Percentiles rank a stretch among this genome's conserved stretches.
Conservation (phyloP, 2,888 invertebrate species). For the Busseola fusca region DNA sequence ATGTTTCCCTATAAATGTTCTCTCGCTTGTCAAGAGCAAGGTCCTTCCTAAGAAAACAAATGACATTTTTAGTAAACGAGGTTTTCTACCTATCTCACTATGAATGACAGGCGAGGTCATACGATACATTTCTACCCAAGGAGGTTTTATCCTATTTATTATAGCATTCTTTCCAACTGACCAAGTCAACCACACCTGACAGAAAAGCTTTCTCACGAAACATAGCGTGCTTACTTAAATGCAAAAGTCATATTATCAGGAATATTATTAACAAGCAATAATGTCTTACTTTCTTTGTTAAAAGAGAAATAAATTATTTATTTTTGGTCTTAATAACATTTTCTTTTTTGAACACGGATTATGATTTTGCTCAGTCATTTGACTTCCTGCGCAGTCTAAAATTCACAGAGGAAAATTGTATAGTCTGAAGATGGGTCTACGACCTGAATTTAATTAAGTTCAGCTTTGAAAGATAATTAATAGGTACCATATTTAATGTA, state of each 20-base stretch:
- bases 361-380: conserved; percentile 13
- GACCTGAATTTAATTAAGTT: conserved; percentile 29
- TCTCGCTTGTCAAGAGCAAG: conserved; percentile 3
- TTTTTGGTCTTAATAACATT: conserved; percentile 7
- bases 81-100: conserved; percentile 29
- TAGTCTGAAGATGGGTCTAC: neutral
- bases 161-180: conserved; percentile 9
- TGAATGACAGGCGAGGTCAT: conserved; percentile 20
- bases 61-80: conserved; percentile 20
- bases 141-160: conserved; percentile 22
- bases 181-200: conserved; percentile 45
- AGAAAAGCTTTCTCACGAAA: conserved; percentile 47
- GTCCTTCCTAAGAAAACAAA: neutral
- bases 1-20: neutral
- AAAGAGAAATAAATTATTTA: conserved; percentile 16
- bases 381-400: conserved; percentile 15
- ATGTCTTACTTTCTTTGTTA: neutral
- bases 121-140: conserved; percentile 11
- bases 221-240: conserved; percentile 54
- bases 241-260: conserved; percentile 46
- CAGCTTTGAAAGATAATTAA: conserved; percentile 1
- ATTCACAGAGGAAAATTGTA: conserved; percentile 15
- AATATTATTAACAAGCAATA: conserved; percentile 9
- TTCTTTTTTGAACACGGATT: conserved; percentile 4
- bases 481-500: neutral